phyloP scores from a whole-genome alignment of 2,113 vertebrate genomes.

The Steatornis caripensis region DNA sequence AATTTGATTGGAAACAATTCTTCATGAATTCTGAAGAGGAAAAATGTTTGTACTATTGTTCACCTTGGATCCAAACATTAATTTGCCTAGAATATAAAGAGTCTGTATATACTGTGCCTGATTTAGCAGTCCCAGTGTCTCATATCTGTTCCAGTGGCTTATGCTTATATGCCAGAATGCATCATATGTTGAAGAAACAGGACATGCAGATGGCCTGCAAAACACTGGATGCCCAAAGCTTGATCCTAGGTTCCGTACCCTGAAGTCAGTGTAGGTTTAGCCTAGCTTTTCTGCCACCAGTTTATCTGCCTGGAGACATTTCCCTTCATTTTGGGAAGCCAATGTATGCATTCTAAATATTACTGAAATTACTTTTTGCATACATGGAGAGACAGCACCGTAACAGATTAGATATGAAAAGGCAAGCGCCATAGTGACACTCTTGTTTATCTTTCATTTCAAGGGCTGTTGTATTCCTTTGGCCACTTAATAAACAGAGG shows the following conservation, averaged over 20 bases:
- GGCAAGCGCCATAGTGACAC: neutral
- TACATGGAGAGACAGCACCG: neutral
- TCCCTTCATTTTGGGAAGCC: neutral
- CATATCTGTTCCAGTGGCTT: neutral
- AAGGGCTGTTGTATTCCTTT: neutral
- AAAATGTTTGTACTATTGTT: neutral
- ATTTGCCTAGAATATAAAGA: neutral
- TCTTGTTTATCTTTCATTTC: neutral
- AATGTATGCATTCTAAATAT: neutral
- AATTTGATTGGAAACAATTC: neutral
- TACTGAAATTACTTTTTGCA: neutral
- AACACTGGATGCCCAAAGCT: neutral
- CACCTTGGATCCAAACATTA: neutral
- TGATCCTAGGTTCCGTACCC: neutral
- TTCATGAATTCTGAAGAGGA: neutral
- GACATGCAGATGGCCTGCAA: neutral
- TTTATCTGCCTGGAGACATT: neutral
- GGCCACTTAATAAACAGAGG: neutral
- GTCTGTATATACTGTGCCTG: neutral
- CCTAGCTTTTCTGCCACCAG: neutral
- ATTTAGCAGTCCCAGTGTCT: neutral
- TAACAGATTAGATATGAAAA: neutral
- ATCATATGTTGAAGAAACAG: neutral
- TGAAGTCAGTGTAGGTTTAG: neutral
- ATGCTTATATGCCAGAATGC: neutral